phyloP scores from a whole-genome alignment of 2,113 vertebrate genomes.

The Sialia sialis region DNA sequence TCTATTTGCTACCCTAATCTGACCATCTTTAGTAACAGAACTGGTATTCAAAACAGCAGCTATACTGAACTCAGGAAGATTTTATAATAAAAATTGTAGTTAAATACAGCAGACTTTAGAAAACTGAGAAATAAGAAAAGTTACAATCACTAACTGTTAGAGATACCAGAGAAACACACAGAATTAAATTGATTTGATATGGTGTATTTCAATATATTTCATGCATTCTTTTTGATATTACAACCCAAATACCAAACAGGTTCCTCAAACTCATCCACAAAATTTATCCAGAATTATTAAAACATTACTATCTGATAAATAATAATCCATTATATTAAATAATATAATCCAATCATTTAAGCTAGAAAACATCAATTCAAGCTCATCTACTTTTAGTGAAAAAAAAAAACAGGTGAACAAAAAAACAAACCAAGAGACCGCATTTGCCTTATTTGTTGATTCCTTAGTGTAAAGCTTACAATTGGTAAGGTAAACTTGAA shows the following conservation, averaged over 20 bases:
- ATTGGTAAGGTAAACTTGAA: not conserved
- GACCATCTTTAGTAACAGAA: not conserved
- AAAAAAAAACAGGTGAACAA: not conserved
- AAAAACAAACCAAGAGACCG: not conserved
- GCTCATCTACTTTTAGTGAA: not conserved
- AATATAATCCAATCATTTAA: not conserved
- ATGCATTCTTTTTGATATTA: not conserved
- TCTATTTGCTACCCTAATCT: not conserved
- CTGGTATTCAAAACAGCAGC: not conserved
- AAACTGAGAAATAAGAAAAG: not conserved
- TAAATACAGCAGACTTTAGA: not conserved
- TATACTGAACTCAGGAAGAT: not conserved
- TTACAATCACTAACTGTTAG: not conserved
- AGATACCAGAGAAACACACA: not conserved
- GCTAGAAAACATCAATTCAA: not conserved
- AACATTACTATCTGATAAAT: not conserved
- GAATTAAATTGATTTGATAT: not conserved
- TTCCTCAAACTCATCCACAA: not conserved
- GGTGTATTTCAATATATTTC: not conserved
- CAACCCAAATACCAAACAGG: not conserved
- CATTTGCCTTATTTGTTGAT: not conserved
- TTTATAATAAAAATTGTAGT: not conserved
- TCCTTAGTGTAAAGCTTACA: conserved; percentile 6
- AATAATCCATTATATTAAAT: too few species aligned
- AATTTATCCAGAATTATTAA: not conserved